These are phyloP conservation scores for Ladona fulva DNA, from an alignment of 1,140 invertebrate genomes.

Conservation along the genomic window DNA sequence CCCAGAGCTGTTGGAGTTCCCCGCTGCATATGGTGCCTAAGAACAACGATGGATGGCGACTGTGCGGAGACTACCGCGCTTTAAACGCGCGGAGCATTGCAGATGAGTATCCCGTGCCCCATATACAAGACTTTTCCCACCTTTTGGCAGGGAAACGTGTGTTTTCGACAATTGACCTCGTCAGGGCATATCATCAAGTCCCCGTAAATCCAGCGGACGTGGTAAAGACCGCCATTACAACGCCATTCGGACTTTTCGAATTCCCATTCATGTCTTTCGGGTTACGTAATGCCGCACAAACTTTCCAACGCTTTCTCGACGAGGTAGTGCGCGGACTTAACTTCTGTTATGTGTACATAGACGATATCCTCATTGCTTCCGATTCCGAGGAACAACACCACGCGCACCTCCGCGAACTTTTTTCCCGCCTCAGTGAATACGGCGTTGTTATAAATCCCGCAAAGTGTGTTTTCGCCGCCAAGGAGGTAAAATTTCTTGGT, in stretches of 20 bases:
- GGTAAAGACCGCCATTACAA: slow-evolving; percentile 32
- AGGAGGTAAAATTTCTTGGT: slow-evolving; percentile 25
- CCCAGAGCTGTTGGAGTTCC: slow-evolving; percentile 34
- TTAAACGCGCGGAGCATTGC: slow-evolving; percentile 33
- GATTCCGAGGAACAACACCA: slow-evolving; percentile 20
- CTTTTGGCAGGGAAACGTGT: slow-evolving; percentile 25
- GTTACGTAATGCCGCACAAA: slow-evolving; percentile 36
- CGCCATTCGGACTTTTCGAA: slow-evolving; percentile 31
- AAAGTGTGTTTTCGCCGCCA: slow-evolving; percentile 21
- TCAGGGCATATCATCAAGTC: slow-evolving; percentile 36
- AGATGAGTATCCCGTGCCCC: slow-evolving; percentile 31
- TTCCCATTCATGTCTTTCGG: no score
- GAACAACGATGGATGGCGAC: slow-evolving; percentile 30
- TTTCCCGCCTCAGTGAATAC: slow-evolving; percentile 16
- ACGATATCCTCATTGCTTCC: slow-evolving; percentile 21
- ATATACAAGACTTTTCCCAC: slow-evolving; percentile 30
- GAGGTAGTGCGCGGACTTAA: slow-evolving; percentile 26
- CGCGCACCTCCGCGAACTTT: slow-evolving; percentile 18
- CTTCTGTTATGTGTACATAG: slow-evolving; percentile 20
- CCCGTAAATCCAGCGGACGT: slow-evolving; percentile 25
- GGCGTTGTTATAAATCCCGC: slow-evolving; percentile 21
- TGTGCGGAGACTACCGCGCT: slow-evolving; percentile 33
- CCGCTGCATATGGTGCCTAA: slow-evolving; percentile 36
- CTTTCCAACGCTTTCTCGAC: slow-evolving; percentile 38
- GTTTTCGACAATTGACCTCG: slow-evolving; percentile 33